Base-by-base conservation (phyloP, 2,113 vertebrate species). In the Hiodon tergisus region DNA sequence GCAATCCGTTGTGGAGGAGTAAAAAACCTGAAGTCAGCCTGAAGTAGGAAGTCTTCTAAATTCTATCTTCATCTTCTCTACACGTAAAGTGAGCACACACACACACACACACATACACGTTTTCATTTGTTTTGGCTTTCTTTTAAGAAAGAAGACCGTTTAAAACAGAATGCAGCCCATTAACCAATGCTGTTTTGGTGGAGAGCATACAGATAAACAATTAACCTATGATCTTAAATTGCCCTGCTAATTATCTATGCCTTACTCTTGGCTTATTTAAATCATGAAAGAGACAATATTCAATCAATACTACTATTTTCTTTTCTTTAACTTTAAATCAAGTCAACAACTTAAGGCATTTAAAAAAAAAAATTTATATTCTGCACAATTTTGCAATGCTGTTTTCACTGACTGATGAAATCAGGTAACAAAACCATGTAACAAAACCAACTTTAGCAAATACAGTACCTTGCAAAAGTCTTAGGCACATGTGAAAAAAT, bases 21-120 rank as follows among this genome's bases (percentile, higher is more conserved):
- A 86, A 89, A 88, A 85, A 86, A 81, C 83, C 84, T 81, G 84
- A 84, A 86, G 85, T 85, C 81, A 88, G 87, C 85, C 77, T 76
- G 88, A 82, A 67, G 53, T 17, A 67, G 53, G 16, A 65, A 81
- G 81, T 10, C 48, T 51, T 53, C 11, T 66, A 7, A 46, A 6
- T n/a, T 46, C 46, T 72, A 10, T 53, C 51, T 48, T 61, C 47
- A 50, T 57, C 11, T 65, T 50, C 65, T 53, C 54, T 48, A 51
- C 63, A n/a, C 6, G 31, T 57, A 14, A 5, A 66, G 53, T 55
- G 52, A 53, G 31, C 14, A 13, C 55, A 31, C 70, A 58, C 8
- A 58, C 63, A 48, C 63, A 66, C 46, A 66, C 63, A 66, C 46
- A 66, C 46, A 66, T 17, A 66, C 46, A 66, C 31, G 46, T 7